Percentiles rank a stretch among this genome's conserved stretches.
Conservation (phyloP, 2,113 vertebrate genomes). For the Trochalopteron elliotii region DNA sequence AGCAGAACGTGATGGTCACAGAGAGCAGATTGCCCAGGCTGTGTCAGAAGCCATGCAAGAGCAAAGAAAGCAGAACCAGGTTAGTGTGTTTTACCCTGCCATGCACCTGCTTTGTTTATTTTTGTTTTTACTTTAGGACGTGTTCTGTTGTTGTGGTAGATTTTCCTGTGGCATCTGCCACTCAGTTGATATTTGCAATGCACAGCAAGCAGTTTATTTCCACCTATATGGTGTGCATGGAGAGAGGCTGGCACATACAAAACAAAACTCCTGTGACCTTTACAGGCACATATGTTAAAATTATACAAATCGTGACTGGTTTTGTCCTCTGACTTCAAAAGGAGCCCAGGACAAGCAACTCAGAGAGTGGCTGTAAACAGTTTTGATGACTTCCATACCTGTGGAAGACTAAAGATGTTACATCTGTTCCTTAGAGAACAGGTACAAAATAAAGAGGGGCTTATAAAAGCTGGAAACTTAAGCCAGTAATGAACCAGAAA, state of each 20-base stretch:
- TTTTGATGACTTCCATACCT: neutral
- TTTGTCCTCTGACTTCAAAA: neutral
- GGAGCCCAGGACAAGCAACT: neutral
- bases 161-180: neutral
- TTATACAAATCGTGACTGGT: neutral
- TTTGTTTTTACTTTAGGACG: neutral
- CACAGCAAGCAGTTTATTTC: neutral
- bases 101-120: neutral
- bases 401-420: neutral
- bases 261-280: neutral
- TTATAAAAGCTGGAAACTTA: neutral
- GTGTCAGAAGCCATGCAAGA: constrained; percentile 68
- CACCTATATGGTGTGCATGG: neutral
- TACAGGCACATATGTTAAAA: neutral
- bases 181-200: neutral
- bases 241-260: neutral
- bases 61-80: constrained; percentile 71
- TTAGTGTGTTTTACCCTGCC: constrained; percentile 21
- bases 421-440: neutral
- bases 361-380: neutral
- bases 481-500: neutral
- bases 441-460: neutral
- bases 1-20: constrained; percentile 58
- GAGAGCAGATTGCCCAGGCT: constrained; percentile 62
- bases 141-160: neutral